Evolutionary conservation across 2,888 invertebrate genomes (phyloP), one percentile per base, ranked within the genome.

Genomic region (Rhagonycha fulva): DNA sequence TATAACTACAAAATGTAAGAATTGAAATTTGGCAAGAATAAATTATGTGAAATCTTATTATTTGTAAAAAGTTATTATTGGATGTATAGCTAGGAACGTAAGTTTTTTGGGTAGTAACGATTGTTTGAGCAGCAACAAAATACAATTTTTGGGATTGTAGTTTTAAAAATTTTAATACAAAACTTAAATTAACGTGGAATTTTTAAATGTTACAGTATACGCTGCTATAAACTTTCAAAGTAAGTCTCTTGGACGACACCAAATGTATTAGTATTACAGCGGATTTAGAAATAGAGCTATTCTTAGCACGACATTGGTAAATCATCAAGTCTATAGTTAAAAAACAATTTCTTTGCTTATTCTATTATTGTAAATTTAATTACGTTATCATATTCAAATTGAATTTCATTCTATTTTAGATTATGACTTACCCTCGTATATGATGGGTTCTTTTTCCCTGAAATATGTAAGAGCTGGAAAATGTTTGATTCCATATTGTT

Each of bases 381-480:
- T 26, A 24, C 26, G 63, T 47, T 47, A 47, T 47, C 47, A 66
- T 66, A 66, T 24, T 66, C 5, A 66, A 66, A n/a, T 47, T 47
- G 47, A 47, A 47, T n/a, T n/a, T 12, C 9, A n/a, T 47, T 47
- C 47, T n/a, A 66, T 66, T 66, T 66, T 19, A 10, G 11, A 26
- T 9, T n/a, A 3, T 66, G 60, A 67, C 62, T 89, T 86, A 94
- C 96, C 98, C 90, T 98, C 97, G 89, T 97, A 98, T 87, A 97
- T 95, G 88, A 97, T 97, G 87, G 98, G 97, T 90, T 97, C 96
- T 89, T 95, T 96, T 89, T 98, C 96, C 89, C 98, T 94, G 91
- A 97, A 98, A 89, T 98, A 98, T 85, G 97, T 97, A 89, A 98
- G 95, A 84, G 98, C 96, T 85, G 98, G 98, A 89, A 98, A 98